These are phyloP conservation scores for Nanorana parkeri DNA, from an alignment of 2,113 vertebrate genomes.

Conservation along the genomic window DNA sequence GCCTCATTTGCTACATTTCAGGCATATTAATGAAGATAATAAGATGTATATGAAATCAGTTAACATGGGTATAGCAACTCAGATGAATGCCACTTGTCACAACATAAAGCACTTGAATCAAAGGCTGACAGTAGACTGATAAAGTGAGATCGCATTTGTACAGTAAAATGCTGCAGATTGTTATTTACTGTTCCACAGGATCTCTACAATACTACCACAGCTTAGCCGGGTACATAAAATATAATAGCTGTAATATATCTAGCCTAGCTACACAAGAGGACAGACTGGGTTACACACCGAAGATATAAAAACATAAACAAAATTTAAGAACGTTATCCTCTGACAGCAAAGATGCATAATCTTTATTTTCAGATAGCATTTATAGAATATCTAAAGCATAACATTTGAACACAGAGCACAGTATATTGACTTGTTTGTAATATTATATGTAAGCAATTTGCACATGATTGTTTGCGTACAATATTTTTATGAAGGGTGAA, in stretches of 20 bases:
- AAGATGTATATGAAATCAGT: not conserved
- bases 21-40: not conserved
- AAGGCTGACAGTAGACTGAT: constrained; percentile 3
- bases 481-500: too few relatives aligned
- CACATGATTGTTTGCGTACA: too few relatives aligned
- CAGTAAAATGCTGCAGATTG: not conserved
- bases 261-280: constrained; percentile 9
- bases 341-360: constrained; percentile 13
- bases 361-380: not conserved
- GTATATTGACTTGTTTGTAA: not conserved
- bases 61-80: not conserved
- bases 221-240: constrained; percentile 31
- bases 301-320: constrained; percentile 21
- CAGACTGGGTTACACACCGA: constrained; percentile 7
- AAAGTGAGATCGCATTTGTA: constrained; percentile 24
- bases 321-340: not conserved
- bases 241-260: constrained; percentile 38
- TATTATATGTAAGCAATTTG: too few relatives aligned
- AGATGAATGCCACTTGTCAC: not conserved
- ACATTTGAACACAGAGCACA: not conserved
- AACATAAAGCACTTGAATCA: not conserved
- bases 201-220: constrained; percentile 6
- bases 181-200: constrained; percentile 31
- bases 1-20: not conserved
- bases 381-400: not conserved